Conservation (phyloP, 1,140 invertebrate genomes). For the Cyphomyrmex costatus region DNA sequence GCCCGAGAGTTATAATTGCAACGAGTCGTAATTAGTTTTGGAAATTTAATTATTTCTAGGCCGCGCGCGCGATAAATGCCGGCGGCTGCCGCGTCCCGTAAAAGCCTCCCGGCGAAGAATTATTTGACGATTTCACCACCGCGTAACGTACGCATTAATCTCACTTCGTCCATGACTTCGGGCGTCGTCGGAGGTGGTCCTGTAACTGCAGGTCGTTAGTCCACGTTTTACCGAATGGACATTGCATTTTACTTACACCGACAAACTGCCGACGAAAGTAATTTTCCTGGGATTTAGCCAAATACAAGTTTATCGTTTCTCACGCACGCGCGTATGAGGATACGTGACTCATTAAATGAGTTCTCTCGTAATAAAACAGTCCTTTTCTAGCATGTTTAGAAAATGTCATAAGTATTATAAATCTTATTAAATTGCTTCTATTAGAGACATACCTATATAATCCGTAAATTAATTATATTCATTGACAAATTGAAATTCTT, state of each 20-base stretch:
- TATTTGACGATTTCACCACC: slow-evolving; percentile 67
- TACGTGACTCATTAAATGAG: background rate
- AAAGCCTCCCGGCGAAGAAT: slow-evolving; percentile 66
- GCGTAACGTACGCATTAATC: slow-evolving; percentile 65
- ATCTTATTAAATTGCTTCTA: background rate
- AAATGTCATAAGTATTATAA: background rate
- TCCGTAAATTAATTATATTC: background rate
- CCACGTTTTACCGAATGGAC: slow-evolving; percentile 7
- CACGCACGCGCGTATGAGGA: background rate
- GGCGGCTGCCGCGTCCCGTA: background rate
- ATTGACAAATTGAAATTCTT: background rate
- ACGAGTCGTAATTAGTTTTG: slow-evolving; percentile 81
- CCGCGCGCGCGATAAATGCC: slow-evolving; percentile 73
- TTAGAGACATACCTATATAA: background rate
- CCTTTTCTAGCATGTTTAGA: background rate
- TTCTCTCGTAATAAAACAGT: background rate
- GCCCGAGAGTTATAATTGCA: slow-evolving; percentile 80
- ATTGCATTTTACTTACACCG: slow-evolving; percentile 15
- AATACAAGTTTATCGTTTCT: slow-evolving; percentile 32
- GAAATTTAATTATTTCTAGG: slow-evolving; percentile 82
- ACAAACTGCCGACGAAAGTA: background rate
- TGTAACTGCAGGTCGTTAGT: slow-evolving; percentile 13
- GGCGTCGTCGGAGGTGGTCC: background rate
- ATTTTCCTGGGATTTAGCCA: slow-evolving; percentile 23
- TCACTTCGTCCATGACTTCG: slow-evolving; percentile 51